Evolutionary conservation across 2,888 invertebrate genomes (phyloP).

Genomic region (Gymnoscelis rufifasciata): DNA sequence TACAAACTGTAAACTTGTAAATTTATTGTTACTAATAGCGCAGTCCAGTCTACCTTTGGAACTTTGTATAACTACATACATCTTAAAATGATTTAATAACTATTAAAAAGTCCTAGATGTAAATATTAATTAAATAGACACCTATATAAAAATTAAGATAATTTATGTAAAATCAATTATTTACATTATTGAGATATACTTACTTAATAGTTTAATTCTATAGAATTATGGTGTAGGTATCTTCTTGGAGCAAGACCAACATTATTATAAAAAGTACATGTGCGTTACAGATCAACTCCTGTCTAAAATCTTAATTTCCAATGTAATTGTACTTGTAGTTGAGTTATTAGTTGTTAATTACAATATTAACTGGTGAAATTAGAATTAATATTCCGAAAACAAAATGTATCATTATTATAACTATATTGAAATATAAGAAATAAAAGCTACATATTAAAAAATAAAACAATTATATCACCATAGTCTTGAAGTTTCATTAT

Average conservation of each 20-base stretch:
- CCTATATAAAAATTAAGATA: not conserved
- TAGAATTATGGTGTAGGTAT: too few relatives aligned
- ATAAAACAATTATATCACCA: conserved; percentile 5
- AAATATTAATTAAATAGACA: not conserved
- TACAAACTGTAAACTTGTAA: conserved; percentile 5
- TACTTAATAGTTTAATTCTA: not conserved
- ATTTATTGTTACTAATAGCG: not conserved
- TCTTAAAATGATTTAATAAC: not conserved
- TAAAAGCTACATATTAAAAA: conserved; percentile 5
- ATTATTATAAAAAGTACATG: too few relatives aligned
- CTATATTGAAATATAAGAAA: not conserved
- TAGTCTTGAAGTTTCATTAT: not conserved
- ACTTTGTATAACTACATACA: not conserved
- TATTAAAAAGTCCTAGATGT: not conserved
- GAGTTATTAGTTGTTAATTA: too few relatives aligned
- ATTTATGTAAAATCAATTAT: not conserved
- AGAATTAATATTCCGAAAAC: too few relatives aligned
- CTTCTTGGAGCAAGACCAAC: too few relatives aligned
- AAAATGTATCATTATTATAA: conserved; percentile 7
- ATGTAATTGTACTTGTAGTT: too few relatives aligned
- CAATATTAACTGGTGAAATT: too few relatives aligned
- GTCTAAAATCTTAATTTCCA: too few relatives aligned
- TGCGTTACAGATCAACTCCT: too few relatives aligned
- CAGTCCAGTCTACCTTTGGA: not conserved
- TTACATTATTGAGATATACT: not conserved